These are phyloP conservation scores for Slavum lentiscoides DNA, from an alignment of 2,888 invertebrate species.

Conservation along the genomic window DNA sequence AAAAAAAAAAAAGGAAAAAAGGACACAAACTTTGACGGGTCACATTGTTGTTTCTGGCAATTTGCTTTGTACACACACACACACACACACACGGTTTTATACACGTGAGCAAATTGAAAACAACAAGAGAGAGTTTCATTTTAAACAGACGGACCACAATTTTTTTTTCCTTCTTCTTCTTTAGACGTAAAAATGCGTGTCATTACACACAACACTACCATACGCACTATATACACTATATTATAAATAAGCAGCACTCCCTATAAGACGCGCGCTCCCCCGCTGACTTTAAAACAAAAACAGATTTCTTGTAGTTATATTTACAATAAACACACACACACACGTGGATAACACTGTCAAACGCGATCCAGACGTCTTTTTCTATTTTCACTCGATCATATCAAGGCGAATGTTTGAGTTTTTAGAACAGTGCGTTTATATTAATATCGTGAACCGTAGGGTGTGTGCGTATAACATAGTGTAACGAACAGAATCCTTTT, in stretches of 20 bases:
- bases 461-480: background rate
- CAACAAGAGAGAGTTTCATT: background rate
- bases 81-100: too few relatives aligned
- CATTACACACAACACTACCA: too few relatives aligned
- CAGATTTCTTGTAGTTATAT: conserved; percentile 19
- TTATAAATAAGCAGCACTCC: background rate
- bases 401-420: background rate
- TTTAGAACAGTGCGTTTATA: conserved; percentile 8
- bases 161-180: background rate
- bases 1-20: too few relatives aligned
- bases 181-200: background rate
- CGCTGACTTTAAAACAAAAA: conserved; percentile 26
- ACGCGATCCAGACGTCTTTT: too few relatives aligned
- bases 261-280: conserved; percentile 11
- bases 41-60: too few relatives aligned
- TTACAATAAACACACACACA: background rate
- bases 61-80: background rate
- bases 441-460: background rate
- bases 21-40: too few relatives aligned
- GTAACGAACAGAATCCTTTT: background rate
- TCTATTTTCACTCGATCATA: background rate
- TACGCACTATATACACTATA: background rate
- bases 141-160: conserved; percentile 16
- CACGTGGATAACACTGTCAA: background rate
- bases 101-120: background rate